Conservation (phyloP, 1,140 invertebrate species). For the Brachionus koreanus region DNA sequence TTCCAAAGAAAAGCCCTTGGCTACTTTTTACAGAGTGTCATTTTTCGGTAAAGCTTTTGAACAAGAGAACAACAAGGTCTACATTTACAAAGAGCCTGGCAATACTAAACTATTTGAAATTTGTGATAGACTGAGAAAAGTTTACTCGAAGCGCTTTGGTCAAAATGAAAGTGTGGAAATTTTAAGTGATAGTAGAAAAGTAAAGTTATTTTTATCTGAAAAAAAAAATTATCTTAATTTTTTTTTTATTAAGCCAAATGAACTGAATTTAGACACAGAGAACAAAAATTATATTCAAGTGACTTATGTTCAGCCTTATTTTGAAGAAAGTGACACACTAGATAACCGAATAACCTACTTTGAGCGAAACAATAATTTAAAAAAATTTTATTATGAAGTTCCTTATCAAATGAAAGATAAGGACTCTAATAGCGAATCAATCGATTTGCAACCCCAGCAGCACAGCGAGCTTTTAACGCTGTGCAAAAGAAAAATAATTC, state of each 20-base stretch:
- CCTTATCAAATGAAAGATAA: slow-evolving; percentile 76
- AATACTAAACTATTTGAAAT: slow-evolving; percentile 86
- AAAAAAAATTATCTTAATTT: neutral
- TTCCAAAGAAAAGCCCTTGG: slow-evolving; percentile 41
- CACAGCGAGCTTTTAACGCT: slow-evolving; percentile 28
- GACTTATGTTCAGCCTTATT: slow-evolving; percentile 76
- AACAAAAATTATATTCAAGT: slow-evolving; percentile 84
- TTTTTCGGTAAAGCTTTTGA: slow-evolving; percentile 65
- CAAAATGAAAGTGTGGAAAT: slow-evolving; percentile 65
- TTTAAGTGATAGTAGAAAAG: slow-evolving; percentile 34
- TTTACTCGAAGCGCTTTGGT: slow-evolving; percentile 80
- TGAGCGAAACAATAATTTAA: slow-evolving; percentile 79
- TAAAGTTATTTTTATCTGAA: neutral
- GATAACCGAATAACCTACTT: slow-evolving; percentile 68
- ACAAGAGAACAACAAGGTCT: slow-evolving; percentile 82
- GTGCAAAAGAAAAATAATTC: slow-evolving; percentile 36
- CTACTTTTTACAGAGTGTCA: neutral
- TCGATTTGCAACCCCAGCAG: slow-evolving; percentile 72
- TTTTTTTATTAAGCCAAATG: neutral
- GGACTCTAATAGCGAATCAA: slow-evolving; percentile 77
- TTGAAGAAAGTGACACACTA: slow-evolving; percentile 66
- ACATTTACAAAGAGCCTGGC: slow-evolving; percentile 91
- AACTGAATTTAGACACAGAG: slow-evolving; percentile 29
- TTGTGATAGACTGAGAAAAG: slow-evolving; percentile 68
- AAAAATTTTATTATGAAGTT: slow-evolving; percentile 83